Evolutionary conservation across 2,888 invertebrate genomes (phyloP).

Genomic region (Leistus spinibarbis): DNA sequence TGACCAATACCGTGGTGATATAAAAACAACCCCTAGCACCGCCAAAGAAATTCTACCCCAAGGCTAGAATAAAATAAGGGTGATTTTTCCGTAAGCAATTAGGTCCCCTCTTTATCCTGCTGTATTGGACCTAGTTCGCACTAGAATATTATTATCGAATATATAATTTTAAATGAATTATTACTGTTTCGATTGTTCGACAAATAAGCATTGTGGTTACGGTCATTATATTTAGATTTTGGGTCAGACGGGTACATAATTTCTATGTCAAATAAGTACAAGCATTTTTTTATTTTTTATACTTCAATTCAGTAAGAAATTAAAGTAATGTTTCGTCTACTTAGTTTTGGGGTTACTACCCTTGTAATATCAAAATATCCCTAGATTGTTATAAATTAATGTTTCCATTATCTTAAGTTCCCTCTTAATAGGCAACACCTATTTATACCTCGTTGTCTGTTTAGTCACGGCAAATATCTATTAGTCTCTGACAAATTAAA

Average conservation of each 20-base stretch:
- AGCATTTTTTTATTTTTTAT: neutral
- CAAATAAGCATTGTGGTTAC: neutral
- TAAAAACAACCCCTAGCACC: neutral
- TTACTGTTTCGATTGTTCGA: neutral
- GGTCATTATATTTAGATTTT: neutral
- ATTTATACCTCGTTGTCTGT: too few relatives aligned
- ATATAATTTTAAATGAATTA: neutral
- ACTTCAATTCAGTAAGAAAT: neutral
- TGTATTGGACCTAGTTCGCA: neutral
- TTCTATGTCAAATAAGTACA: neutral
- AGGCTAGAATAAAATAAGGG: neutral
- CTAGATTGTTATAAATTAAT: too few relatives aligned
- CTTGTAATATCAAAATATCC: too few relatives aligned
- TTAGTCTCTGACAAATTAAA: too few relatives aligned
- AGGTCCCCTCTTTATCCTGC: neutral
- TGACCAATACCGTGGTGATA: neutral
- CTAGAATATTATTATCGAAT: neutral
- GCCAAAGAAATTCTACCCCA: neutral
- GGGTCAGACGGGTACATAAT: neutral
- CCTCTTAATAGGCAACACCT: too few relatives aligned
- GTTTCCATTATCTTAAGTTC: too few relatives aligned
- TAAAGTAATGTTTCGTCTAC: neutral
- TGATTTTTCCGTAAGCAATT: neutral
- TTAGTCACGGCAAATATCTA: too few relatives aligned
- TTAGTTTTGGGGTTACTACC: too few relatives aligned